Evolutionary conservation across 1,140 invertebrate genomes (phyloP), one percentile per base, ranked within the genome.

Genomic region (Aleiodes sp.): DNA sequence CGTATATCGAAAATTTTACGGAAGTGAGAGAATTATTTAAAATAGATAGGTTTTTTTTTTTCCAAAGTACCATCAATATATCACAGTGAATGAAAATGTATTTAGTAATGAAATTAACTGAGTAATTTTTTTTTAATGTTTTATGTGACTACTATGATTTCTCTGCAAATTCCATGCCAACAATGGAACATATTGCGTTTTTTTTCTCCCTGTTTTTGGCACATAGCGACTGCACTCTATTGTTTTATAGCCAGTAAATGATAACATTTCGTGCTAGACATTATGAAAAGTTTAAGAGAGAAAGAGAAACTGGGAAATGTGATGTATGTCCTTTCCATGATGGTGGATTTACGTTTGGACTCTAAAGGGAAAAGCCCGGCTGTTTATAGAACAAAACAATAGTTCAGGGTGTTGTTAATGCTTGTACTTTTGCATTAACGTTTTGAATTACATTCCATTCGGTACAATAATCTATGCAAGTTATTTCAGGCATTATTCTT

Each of bases 401-500:
- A 79, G 80, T 79, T 78, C 74, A 70, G 78, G 82, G 78, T 82
- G 80, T 62, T 77, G 76, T 82, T 82, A 82, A 82, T 82, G 75
- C 72, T 70, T 29, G 31, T 35, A 10, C 31, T 35, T 6, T 10
- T 35, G 31, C 4, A 35, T 4, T 6, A 10, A 10, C 43, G 71
- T 74, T 57, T 57, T 57, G 9, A 57, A 57, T 24, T 24, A 8
- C 10, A 24, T 24, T 24, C 24, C n/a, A 21, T 21, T 8, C 12
- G 12, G 52, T 3, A 43, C 41, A 43, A 43, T 8, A 10, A 43
- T 43, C 41, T 43, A n/a, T n/a, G 35, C 14, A 10, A 37, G 9
- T 37, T n/a, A 37, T 37, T 10, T n/a, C 35, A 10, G 35, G 9
- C 35, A n/a, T n/a, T 9, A 37, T n/a, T 10, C 2, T 10, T 37